phyloP scores from a whole-genome alignment of 2,888 invertebrate genomes.

The Agrilus cyanescens region DNA sequence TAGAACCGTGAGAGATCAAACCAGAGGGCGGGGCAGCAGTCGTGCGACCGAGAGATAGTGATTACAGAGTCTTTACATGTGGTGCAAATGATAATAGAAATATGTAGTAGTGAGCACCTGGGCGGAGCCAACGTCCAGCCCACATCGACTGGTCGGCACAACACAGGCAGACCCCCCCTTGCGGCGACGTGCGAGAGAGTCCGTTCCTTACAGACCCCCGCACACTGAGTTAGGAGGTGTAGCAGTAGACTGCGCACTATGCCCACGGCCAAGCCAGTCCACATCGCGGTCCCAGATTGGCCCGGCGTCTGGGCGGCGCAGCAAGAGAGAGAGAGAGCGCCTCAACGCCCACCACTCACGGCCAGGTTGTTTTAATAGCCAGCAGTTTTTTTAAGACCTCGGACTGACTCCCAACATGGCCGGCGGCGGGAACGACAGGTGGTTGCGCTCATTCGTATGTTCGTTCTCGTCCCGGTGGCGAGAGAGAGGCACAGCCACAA shows the following conservation, averaged over 20 bases:
- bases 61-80: too few species aligned
- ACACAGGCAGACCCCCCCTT: slow-evolving; percentile 8
- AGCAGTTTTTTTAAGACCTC: slow-evolving; percentile 23
- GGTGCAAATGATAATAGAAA: too few species aligned
- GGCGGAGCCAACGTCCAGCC: too few species aligned
- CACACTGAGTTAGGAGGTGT: slow-evolving; percentile 13
- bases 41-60: too few species aligned
- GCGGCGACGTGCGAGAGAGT: slow-evolving; percentile 7
- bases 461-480: slow-evolving; percentile 10
- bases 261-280: slow-evolving; percentile 22
- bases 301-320: slow-evolving; percentile 12
- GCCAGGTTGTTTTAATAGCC: slow-evolving; percentile 19
- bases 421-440: slow-evolving; percentile 17
- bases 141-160: not conserved
- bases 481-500: slow-evolving; percentile 35
- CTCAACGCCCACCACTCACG: slow-evolving; percentile 13
- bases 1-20: too few species aligned
- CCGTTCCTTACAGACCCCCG: slow-evolving; percentile 1
- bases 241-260: slow-evolving; percentile 17
- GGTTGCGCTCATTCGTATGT: too few species aligned
- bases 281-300: slow-evolving; percentile 19
- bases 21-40: too few species aligned
- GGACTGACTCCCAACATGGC: slow-evolving; percentile 27
- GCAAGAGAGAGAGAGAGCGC: slow-evolving; percentile 20
- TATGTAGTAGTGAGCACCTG: too few species aligned